Conservation (phyloP, 2,113 vertebrate genomes). For the Platysteira castanea region DNA sequence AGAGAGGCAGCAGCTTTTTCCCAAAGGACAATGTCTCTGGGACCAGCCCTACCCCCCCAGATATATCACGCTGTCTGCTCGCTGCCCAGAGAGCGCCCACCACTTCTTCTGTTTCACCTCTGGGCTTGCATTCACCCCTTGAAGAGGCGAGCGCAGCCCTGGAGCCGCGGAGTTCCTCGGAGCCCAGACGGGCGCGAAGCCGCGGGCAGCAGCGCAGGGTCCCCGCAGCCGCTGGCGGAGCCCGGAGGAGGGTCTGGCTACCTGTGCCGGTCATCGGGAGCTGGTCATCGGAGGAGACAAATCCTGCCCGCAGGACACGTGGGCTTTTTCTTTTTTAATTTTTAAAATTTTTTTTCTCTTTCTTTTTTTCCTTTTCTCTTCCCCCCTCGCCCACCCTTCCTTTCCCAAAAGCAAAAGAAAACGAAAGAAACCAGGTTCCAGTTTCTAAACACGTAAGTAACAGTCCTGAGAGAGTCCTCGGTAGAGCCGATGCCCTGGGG, state of each 20-base stretch:
- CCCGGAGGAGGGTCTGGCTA: neutral
- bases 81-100: too few relatives aligned
- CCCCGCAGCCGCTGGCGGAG: neutral
- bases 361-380: rapidly evolving
- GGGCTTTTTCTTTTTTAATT: neutral
- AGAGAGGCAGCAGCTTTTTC: neutral
- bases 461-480: neutral
- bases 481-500: neutral
- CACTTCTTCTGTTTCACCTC: neutral
- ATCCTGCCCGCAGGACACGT: neutral
- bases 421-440: neutral
- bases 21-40: neutral
- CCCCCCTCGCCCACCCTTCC: rapidly evolving
- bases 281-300: neutral
- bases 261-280: neutral
- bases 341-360: rapidly evolving
- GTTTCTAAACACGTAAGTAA: neutral
- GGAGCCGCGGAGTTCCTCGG: neutral
- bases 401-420: neutral
- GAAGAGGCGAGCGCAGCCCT: neutral
- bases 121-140: neutral
- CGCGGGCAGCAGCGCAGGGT: too few relatives aligned
- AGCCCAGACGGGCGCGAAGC: neutral
- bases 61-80: neutral
- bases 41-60: neutral